phyloP scores from a whole-genome alignment of 2,888 invertebrate species.

The Allolobophora icterica region DNA sequence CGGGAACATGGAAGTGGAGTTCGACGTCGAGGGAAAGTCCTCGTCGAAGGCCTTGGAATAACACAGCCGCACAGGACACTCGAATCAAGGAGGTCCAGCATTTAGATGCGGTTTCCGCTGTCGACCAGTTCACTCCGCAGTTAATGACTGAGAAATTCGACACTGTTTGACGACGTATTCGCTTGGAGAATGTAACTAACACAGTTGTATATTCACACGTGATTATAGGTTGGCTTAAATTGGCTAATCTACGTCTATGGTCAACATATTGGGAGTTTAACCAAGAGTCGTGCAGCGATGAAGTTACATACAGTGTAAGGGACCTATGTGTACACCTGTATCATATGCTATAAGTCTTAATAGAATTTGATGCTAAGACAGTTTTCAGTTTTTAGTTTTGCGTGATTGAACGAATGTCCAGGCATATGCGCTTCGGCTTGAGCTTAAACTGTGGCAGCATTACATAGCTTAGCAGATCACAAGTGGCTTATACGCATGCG shows the following conservation, averaged over 20 bases:
- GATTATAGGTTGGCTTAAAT: background rate
- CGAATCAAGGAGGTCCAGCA: background rate
- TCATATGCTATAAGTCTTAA: background rate
- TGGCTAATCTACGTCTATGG: no score
- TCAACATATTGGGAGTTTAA: no score
- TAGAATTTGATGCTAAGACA: background rate
- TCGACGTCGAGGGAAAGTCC: background rate
- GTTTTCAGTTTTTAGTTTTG: background rate
- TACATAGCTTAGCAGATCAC: background rate
- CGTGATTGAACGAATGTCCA: background rate
- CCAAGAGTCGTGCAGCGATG: background rate
- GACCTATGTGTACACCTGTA: background rate
- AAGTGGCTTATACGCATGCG: background rate
- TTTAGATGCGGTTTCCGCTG: background rate
- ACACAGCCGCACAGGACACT: background rate
- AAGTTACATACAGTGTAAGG: background rate
- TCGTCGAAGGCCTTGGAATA: background rate
- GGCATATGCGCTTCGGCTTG: background rate
- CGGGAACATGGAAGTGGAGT: slow-evolving; percentile 29
- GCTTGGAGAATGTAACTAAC: background rate
- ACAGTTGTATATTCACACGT: background rate
- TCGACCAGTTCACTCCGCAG: background rate
- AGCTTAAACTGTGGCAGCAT: background rate
- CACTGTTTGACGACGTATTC: background rate
- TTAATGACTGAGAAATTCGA: slow-evolving; percentile 7